Base-by-base conservation (phyloP, 2,888 invertebrate genomes). In the Troilus luridus region DNA sequence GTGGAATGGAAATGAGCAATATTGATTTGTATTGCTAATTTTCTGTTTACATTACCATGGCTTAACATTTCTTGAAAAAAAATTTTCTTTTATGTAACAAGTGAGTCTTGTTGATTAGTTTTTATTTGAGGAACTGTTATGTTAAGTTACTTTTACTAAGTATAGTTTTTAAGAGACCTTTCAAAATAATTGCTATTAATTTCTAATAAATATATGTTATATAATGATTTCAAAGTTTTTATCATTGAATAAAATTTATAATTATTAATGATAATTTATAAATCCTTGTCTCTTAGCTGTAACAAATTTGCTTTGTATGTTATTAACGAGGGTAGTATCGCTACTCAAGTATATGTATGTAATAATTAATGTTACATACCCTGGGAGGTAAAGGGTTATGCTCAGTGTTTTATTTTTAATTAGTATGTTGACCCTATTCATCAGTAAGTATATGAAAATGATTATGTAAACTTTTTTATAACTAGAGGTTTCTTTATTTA, bases 91-190 rank as follows among this genome's bases (percentile, higher is more conserved):
- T 85, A 85, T 85, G 56, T 85, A 56, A 85, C 85, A 85, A 85
- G 85, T 85, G 56, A 56, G 85, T 85, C 85, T 58, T 85, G 85
- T 85, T 85, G 2, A 58, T 85, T 85, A 85, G 56, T 85, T 56
- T 85, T 85, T 85, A 56, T 85, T 85, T 85, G 85, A 85, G 85
- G 85, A 85, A 85, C 54, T 85, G 56, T 85, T 85, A 56, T 9
- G 56, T 85, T 85, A 58, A 85, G 54, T 85, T 85, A 77, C 10
- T 77, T 77, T 77, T 27, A 77, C 72, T 77, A 56, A 58, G 56
- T n/a, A 85, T 85, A 85, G 85, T 85, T 21, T 56, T 85, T 56
- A 85, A 56, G 85, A 17, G 85, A 58, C 54, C 85, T 10, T 41
- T 77, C 72, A 7, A 77, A 41, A 77, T 77, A 77, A 77, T 77